Evolutionary conservation across 2,113 vertebrate genomes (phyloP).

Genomic region (Semnornis frantzii): DNA sequence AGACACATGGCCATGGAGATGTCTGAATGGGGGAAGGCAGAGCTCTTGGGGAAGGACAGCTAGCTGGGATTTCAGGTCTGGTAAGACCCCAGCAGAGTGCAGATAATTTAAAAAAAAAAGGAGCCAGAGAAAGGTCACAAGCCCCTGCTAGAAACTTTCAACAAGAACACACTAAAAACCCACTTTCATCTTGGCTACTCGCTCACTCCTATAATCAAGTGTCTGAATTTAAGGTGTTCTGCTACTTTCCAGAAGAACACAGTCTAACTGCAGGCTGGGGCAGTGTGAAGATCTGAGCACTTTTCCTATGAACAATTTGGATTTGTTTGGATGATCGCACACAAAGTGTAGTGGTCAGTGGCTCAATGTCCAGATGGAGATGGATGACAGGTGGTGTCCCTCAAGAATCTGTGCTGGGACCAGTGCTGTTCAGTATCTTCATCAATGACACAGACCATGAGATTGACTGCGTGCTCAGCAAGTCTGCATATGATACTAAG

Average conservation of each 20-base stretch:
- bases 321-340: too few species aligned
- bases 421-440: too few species aligned
- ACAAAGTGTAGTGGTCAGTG: too few species aligned
- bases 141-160: background rate
- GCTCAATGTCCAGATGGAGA: too few species aligned
- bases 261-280: background rate
- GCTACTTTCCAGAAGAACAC: background rate
- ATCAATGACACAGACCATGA: too few species aligned
- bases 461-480: too few species aligned
- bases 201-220: background rate
- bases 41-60: background rate
- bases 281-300: background rate
- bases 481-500: too few species aligned
- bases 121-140: background rate
- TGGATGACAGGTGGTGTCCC: too few species aligned
- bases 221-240: background rate
- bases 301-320: too few species aligned
- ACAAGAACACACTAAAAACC: background rate
- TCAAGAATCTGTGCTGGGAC: too few species aligned
- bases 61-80: background rate
- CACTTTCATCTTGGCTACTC: background rate
- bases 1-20: background rate
- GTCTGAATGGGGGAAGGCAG: background rate
- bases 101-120: background rate
- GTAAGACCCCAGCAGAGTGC: background rate